These are phyloP conservation scores for Himantopus leucocephalus DNA, from an alignment of 2,113 vertebrate species.

Conservation along the genomic window DNA sequence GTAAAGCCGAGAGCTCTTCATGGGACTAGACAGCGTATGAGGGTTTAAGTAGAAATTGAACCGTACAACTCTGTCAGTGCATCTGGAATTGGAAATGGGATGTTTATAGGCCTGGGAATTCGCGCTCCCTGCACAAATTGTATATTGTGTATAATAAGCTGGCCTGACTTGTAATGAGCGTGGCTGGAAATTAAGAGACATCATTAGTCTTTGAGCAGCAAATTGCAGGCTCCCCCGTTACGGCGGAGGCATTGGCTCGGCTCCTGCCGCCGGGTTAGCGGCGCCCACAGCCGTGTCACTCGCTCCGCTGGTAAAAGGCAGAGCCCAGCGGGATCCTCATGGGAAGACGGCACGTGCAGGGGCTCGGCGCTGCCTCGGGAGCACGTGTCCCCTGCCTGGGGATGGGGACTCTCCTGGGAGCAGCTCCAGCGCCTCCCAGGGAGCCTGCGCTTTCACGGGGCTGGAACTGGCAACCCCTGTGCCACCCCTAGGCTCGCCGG, in stretches of 20 bases:
- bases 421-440: background rate
- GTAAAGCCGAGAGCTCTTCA: constrained; percentile 26
- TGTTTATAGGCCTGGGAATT: constrained; percentile 63
- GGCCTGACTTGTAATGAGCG: constrained; percentile 6
- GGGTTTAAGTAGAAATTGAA: constrained; percentile 53
- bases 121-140: constrained; percentile 11
- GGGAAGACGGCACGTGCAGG: background rate
- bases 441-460: background rate
- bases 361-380: background rate
- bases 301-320: fast-evolving
- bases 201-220: background rate
- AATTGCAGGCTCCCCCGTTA: background rate
- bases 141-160: constrained; percentile 24
- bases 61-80: constrained; percentile 45
- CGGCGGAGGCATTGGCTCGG: background rate
- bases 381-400: fast-evolving
- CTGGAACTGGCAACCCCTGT: background rate
- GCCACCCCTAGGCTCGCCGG: fast-evolving
- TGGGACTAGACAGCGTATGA: constrained; percentile 38
- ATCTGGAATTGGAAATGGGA: constrained; percentile 24
- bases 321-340: fast-evolving
- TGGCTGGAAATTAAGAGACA: constrained; percentile 49
- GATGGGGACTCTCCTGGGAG: background rate
- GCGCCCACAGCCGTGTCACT: background rate
- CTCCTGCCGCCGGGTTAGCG: fast-evolving